phyloP scores from a whole-genome alignment of 2,888 invertebrate species.

The Hyposoter dolosus region DNA sequence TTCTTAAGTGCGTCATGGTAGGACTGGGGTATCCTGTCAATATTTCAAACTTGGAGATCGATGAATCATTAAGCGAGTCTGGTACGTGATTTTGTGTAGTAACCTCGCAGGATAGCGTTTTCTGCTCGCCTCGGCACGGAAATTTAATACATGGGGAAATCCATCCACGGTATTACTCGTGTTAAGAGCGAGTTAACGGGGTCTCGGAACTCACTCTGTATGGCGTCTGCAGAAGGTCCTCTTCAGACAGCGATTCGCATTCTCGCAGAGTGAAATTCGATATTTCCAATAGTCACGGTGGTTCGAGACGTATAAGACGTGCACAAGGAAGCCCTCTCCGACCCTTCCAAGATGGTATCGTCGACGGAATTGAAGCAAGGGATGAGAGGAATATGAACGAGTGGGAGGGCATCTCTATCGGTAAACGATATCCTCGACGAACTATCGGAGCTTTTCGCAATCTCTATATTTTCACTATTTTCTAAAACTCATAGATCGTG shows the following conservation, averaged over 20 bases:
- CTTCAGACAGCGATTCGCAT: constrained; percentile 70
- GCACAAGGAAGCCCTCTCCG: constrained; percentile 31
- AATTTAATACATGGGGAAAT: constrained; percentile 70
- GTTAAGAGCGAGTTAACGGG: constrained; percentile 53
- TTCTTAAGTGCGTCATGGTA: not conserved
- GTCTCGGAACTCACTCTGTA: constrained; percentile 39
- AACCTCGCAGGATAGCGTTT: not conserved
- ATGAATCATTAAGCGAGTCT: not conserved
- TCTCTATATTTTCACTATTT: constrained; percentile 41
- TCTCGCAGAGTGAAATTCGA: constrained; percentile 69
- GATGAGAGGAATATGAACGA: constrained; percentile 24
- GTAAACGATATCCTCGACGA: constrained; percentile 50
- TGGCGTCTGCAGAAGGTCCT: constrained; percentile 29
- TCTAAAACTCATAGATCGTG: constrained; percentile 4
- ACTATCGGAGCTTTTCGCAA: constrained; percentile 34
- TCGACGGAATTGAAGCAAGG: constrained; percentile 23
- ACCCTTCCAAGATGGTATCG: constrained; percentile 27
- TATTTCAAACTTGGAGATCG: constrained; percentile 41
- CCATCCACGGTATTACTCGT: constrained; percentile 68
- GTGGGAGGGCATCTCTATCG: constrained; percentile 41
- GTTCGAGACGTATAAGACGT: constrained; percentile 62
- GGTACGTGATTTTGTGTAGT: constrained; percentile 7
- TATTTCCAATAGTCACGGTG: constrained; percentile 67
- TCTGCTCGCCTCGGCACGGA: constrained; percentile 46
- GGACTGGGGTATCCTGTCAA: constrained; percentile 1